Conservation (phyloP, 2,797 vertebrate genomes). For the Argyrosomus regius region DNA sequence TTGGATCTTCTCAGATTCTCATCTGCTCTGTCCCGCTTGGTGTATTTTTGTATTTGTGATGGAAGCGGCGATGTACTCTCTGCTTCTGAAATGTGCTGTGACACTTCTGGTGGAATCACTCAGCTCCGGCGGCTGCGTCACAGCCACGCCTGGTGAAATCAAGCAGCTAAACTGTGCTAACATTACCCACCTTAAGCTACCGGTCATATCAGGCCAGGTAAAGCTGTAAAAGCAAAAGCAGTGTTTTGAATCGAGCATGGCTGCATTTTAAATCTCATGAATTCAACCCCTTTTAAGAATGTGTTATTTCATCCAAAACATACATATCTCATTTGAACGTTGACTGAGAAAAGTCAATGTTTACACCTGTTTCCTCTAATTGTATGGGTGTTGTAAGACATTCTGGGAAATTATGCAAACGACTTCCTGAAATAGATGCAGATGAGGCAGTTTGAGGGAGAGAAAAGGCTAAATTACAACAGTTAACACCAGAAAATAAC, state of each 20-base stretch:
- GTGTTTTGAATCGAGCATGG: neutral
- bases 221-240: neutral
- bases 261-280: neutral
- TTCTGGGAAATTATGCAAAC: neutral
- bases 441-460: neutral
- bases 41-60: too few relatives aligned
- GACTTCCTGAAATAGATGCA: conserved; percentile 11
- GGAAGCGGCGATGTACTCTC: too few relatives aligned
- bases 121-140: too few relatives aligned
- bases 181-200: neutral
- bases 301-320: neutral
- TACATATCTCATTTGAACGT: neutral
- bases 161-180: neutral
- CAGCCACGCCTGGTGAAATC: too few relatives aligned
- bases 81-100: too few relatives aligned
- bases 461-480: conserved; percentile 1
- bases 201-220: neutral
- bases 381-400: neutral
- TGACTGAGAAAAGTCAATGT: neutral
- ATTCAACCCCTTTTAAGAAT: neutral
- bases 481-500: conserved; percentile 14
- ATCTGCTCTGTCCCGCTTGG: too few relatives aligned
- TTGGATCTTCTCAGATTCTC: too few relatives aligned
- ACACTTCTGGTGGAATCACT: too few relatives aligned
- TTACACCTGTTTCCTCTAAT: neutral